A percentile compares a stretch with the other conserved stretches of the same genome.
phyloP scores from a whole-genome alignment of 2,888 invertebrate species.

The Drosophila neotestacea region DNA sequence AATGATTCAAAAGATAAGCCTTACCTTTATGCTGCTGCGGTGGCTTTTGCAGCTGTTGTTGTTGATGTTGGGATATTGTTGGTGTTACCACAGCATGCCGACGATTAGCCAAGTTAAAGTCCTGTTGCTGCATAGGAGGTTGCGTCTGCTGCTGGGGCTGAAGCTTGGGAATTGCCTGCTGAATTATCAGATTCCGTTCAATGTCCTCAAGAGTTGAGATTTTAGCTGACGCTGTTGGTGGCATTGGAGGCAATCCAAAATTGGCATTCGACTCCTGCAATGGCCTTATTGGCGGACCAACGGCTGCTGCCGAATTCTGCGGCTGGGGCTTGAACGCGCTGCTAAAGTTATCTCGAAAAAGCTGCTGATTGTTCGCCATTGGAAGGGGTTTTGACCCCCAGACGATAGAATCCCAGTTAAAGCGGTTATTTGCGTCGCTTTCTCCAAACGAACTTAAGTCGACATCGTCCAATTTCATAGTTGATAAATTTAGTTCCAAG shows the following conservation, averaged over 20 bases:
- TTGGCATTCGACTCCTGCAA: slow-evolving; percentile 59
- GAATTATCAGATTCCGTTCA: slow-evolving; percentile 84
- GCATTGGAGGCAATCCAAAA: slow-evolving; percentile 64
- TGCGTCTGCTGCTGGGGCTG: slow-evolving; percentile 32
- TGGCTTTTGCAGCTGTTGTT: slow-evolving; percentile 61
- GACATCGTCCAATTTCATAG: slow-evolving; percentile 84
- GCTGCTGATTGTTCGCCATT: slow-evolving; percentile 69
- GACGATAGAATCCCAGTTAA: slow-evolving; percentile 85
- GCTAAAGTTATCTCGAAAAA: slow-evolving; percentile 79
- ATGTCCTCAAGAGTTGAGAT: slow-evolving; percentile 85
- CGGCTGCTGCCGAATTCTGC: slow-evolving; percentile 46
- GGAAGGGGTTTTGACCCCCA: slow-evolving; percentile 83
- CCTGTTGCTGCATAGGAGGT: slow-evolving; percentile 32
- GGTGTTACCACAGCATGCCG: slow-evolving; percentile 58
- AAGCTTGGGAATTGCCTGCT: slow-evolving; percentile 79
- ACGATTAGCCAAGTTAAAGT: slow-evolving; percentile 57
- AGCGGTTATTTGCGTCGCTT: slow-evolving; percentile 73
- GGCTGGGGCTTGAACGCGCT: slow-evolving; percentile 74
- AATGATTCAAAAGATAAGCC: not conserved
- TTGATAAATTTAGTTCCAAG: slow-evolving; percentile 83
- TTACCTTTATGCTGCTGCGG: slow-evolving; percentile 83
- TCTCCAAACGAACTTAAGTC: slow-evolving; percentile 79
- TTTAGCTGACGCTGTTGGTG: slow-evolving; percentile 71
- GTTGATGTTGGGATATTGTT: slow-evolving; percentile 57
- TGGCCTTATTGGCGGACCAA: slow-evolving; percentile 46